Evolutionary conservation across 2,888 invertebrate species (phyloP).

Genomic region (Augiades crinisus): DNA sequence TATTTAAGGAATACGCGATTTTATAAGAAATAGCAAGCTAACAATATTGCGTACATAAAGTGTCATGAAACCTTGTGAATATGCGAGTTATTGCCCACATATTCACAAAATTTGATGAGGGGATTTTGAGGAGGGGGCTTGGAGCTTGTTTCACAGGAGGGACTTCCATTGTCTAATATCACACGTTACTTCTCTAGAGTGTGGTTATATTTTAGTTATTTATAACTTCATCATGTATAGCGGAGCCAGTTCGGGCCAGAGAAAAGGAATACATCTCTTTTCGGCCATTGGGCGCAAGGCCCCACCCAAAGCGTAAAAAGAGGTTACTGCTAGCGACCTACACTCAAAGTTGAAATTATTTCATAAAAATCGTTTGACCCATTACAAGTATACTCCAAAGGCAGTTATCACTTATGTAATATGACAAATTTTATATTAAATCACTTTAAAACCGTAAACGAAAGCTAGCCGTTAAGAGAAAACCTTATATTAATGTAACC

Average conservation of each 20-base stretch:
- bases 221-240: constrained; percentile 20
- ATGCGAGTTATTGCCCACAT: background rate
- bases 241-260: constrained; percentile 17
- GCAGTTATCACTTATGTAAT: constrained; percentile 11
- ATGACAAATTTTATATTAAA: background rate
- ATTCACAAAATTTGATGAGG: constrained; percentile 1
- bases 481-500: constrained; percentile 1
- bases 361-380: constrained; percentile 5
- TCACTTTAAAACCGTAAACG: constrained; percentile 15
- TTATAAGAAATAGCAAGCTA: background rate
- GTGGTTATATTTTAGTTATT: constrained; percentile 35
- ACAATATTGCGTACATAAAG: background rate
- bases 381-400: constrained; percentile 6
- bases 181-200: constrained; percentile 50
- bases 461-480: constrained; percentile 10
- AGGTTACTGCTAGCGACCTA: constrained; percentile 22
- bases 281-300: background rate
- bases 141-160: constrained; percentile 38
- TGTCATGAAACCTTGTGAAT: too few relatives aligned
- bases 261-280: constrained; percentile 12
- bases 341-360: constrained; percentile 26
- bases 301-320: constrained; percentile 7
- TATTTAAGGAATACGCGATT: background rate
- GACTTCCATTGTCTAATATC: constrained; percentile 56
- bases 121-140: constrained; percentile 24